Base-by-base conservation (phyloP, 23 tunicate species). In the Oikopleura vanhoeffeni region DNA sequence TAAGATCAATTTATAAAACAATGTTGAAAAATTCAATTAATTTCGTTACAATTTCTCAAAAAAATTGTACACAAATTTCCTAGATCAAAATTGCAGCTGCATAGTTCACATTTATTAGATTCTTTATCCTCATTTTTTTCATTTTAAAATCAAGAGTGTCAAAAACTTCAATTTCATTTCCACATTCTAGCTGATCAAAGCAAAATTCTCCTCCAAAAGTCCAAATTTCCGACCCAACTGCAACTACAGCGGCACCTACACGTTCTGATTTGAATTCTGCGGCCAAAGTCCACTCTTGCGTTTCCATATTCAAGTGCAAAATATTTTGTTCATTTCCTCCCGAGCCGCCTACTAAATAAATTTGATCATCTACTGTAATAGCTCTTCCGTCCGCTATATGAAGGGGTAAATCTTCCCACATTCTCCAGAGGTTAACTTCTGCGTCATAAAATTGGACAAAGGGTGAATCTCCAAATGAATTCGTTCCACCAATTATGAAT, bases 191-290 rank as follows among this genome's bases (percentile, higher is more conserved):
- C 24, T 49, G 18, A 30, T 71, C 79, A 38, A 71, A 71, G 38
- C 79, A 71, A 71, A 71, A 2, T 71, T 71, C 79, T 30, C 79
- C 79, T 18, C 79, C 79, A 30, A 71, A 13, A 13, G 32, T 32
- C 27, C 27, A 13, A 71, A 71, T 71, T 71, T 71, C 79, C 3
- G 27, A 38, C 79, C 32, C 79, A 13, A 13, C 35, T 33, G 38
- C 79, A 28, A 71, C 79, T 2, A 71, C 79, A 30, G 79, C 27
- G 27, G 79, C 79, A 18, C 79, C 79, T 2, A 71, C 79, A 13
- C 79, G 79, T 2, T 71, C 79, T 24, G 27, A 18, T 33, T 32
- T 71, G 36, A 71, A 13, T 71, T 71, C 79, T 71, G 36, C 79
- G 4, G 79, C 79, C 27, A 71, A 38, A 2, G 35, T 71, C 79